Conservation (phyloP, 2,797 vertebrate species). For the Allobates femoralis region DNA sequence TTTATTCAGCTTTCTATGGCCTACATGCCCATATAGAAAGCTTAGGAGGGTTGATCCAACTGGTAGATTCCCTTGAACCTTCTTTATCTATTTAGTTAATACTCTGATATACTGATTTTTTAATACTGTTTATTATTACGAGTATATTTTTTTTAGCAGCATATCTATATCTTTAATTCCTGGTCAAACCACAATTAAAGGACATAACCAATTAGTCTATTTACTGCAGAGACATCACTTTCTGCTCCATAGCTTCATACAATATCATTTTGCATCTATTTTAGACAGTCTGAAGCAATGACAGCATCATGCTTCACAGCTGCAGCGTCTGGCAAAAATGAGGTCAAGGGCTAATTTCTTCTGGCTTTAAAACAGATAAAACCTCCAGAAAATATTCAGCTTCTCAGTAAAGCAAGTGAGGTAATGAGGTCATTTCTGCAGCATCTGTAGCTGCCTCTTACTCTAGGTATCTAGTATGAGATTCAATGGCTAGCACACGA, state of each 20-base stretch:
- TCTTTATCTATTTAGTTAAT: neutral
- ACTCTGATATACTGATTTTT: neutral
- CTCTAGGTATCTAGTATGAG: neutral
- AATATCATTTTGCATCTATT: slow-evolving; percentile 27
- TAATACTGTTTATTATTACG: neutral
- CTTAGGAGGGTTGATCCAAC: too few species aligned
- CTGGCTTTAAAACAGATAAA: slow-evolving; percentile 50
- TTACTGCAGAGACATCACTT: slow-evolving; percentile 32
- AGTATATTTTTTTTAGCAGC: neutral
- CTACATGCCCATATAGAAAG: too few species aligned
- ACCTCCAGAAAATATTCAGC: slow-evolving; percentile 41
- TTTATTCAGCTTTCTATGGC: too few species aligned
- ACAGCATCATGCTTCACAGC: slow-evolving; percentile 48
- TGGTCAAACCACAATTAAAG: neutral
- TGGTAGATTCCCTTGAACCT: neutral
- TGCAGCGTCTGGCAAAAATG: slow-evolving; percentile 51
- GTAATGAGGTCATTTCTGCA: neutral
- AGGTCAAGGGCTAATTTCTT: slow-evolving; percentile 57
- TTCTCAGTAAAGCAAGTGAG: slow-evolving; percentile 30
- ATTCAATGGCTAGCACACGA: too few species aligned
- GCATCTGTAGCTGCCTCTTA: slow-evolving; percentile 15
- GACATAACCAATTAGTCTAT: slow-evolving; percentile 20
- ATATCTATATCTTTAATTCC: neutral
- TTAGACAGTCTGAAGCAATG: slow-evolving; percentile 21
- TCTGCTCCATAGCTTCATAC: neutral